phyloP scores from a whole-genome alignment of 2,113 vertebrate genomes.

The Acanthisitta chloris region DNA sequence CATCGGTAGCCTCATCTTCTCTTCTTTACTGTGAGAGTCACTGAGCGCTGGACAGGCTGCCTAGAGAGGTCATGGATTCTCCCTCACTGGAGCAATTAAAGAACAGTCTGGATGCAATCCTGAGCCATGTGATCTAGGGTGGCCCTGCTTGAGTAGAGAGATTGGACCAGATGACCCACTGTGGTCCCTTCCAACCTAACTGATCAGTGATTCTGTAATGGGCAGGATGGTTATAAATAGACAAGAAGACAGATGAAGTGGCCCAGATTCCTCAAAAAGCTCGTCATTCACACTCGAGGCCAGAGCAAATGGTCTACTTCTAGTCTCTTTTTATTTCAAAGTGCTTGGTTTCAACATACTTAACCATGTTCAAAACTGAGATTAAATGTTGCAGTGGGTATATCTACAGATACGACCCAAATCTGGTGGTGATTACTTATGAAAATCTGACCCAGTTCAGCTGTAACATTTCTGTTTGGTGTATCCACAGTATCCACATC shows the following conservation, averaged over 20 bases:
- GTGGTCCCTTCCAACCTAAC: too few relatives aligned
- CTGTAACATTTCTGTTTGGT: not conserved
- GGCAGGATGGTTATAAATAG: not conserved
- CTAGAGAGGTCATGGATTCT: too few relatives aligned
- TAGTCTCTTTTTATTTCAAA: not conserved
- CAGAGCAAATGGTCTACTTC: not conserved
- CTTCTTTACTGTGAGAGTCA: too few relatives aligned
- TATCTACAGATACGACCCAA: not conserved
- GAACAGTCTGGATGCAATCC: too few relatives aligned
- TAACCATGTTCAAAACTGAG: not conserved
- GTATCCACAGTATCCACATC: not conserved
- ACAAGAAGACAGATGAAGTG: not conserved
- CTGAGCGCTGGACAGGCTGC: too few relatives aligned
- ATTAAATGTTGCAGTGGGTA: not conserved
- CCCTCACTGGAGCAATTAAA: too few relatives aligned
- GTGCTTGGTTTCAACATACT: not conserved
- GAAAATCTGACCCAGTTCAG: not conserved
- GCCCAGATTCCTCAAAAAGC: not conserved
- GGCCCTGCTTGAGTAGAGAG: too few relatives aligned
- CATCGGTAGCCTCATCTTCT: not conserved
- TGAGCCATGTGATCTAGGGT: too few relatives aligned
- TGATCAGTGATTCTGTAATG: too few relatives aligned
- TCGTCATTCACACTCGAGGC: not conserved
- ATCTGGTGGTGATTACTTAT: not conserved
- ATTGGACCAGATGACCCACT: too few relatives aligned